phyloP scores from a whole-genome alignment of 2,888 invertebrate species.

The Phania funesta region DNA sequence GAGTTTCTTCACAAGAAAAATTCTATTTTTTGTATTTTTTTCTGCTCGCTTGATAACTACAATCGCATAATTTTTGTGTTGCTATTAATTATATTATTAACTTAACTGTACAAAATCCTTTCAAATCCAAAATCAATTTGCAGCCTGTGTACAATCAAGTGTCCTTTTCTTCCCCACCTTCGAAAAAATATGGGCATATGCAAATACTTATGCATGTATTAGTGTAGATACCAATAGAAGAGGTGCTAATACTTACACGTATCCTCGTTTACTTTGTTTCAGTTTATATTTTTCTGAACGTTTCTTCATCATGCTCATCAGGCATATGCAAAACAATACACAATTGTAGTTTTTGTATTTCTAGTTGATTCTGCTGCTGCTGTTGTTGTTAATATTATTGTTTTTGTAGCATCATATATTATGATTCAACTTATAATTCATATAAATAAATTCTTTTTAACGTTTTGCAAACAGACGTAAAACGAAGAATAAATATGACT shows the following conservation, averaged over 20 bases:
- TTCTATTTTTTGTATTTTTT: too few relatives aligned
- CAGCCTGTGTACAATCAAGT: background rate
- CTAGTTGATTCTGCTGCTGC: constrained; percentile 27
- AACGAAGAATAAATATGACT: constrained; percentile 11
- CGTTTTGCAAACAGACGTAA: constrained; percentile 3
- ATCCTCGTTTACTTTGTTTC: constrained; percentile 34
- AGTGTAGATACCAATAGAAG: constrained; percentile 2
- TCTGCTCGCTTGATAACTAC: too few relatives aligned
- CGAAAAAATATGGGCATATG: background rate
- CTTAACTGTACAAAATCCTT: too few relatives aligned
- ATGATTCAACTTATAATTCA: constrained; percentile 67
- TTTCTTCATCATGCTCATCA: constrained; percentile 59
- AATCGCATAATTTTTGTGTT: too few relatives aligned
- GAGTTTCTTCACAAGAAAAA: too few relatives aligned
- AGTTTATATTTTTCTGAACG: constrained; percentile 27
- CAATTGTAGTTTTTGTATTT: constrained; percentile 58
- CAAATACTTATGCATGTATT: constrained; percentile 16
- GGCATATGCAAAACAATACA: constrained; percentile 54
- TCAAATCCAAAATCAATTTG: too few relatives aligned
- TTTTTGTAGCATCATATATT: constrained; percentile 58
- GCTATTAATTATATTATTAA: too few relatives aligned
- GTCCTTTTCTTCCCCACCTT: background rate
- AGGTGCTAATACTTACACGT: constrained; percentile 58
- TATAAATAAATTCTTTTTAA: constrained; percentile 37
- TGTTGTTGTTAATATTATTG: constrained; percentile 43